phyloP scores from a whole-genome alignment of 37 sponge, comb jelly and placozoan species.

The Theonella swinhoei region DNA sequence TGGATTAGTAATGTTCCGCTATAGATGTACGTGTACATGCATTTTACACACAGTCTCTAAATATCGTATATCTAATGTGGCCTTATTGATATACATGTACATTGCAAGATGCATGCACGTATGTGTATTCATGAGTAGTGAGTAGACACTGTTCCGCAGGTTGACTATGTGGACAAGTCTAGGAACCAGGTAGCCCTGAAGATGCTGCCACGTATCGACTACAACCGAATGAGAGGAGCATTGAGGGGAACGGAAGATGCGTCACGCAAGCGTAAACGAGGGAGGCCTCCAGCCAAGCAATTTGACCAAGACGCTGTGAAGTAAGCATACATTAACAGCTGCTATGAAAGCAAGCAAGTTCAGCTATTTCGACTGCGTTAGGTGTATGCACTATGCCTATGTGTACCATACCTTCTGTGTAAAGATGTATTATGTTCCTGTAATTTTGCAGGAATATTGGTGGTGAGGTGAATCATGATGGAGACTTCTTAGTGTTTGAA shows the following conservation, averaged over 20 bases:
- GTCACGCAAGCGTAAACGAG: neutral
- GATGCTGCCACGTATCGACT: constrained; percentile 95
- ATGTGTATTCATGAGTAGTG: neutral
- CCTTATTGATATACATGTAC: too few species aligned
- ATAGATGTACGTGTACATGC: too few species aligned
- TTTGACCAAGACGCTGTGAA: constrained; percentile 85
- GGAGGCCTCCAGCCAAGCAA: constrained; percentile 80
- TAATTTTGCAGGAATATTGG: constrained; percentile 81
- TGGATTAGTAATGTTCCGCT: too few species aligned
- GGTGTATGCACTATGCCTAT: too few species aligned
- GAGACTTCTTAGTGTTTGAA: constrained; percentile 91
- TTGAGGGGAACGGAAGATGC: constrained; percentile 43
- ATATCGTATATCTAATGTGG: too few species aligned
- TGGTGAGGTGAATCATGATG: constrained; percentile 81
- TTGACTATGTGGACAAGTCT: constrained; percentile 87
- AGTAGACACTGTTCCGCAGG: constrained; percentile 25
- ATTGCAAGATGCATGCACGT: neutral
- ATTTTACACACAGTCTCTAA: too few species aligned
- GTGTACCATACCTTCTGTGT: too few species aligned
- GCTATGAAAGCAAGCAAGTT: neutral
- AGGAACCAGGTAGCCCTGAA: constrained; percentile 79
- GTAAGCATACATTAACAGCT: constrained; percentile 19
- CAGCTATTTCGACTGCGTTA: too few species aligned
- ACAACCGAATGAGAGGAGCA: constrained; percentile 76
- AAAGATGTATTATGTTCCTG: too few species aligned